Evolutionary conservation across 2,113 vertebrate genomes (phyloP).

Genomic region (Nothoprocta perdicaria): DNA sequence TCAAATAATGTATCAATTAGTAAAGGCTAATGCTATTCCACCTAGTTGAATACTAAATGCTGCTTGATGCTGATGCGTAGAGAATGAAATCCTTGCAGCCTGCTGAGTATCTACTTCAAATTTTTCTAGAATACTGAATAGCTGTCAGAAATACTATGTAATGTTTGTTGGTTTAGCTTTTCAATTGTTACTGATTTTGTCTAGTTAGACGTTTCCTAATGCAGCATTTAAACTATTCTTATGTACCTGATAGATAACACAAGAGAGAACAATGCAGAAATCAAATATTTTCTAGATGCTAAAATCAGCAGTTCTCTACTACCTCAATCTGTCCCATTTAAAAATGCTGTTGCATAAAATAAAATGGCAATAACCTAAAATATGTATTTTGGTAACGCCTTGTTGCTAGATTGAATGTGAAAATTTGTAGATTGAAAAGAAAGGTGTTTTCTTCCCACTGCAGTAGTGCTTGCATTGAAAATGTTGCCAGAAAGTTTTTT

Average conservation of each 20-base stretch:
- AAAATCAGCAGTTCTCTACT: neutral
- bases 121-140: neutral
- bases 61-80: neutral
- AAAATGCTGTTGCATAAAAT: neutral
- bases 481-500: neutral
- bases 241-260: neutral
- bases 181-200: neutral
- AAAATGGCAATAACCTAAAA: neutral
- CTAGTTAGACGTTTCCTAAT: neutral
- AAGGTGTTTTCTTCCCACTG: neutral
- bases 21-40: neutral
- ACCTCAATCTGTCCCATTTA: neutral
- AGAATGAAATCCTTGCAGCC: neutral
- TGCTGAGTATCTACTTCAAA: neutral
- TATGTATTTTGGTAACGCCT: neutral
- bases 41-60: neutral
- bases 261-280: neutral
- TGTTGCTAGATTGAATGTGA: neutral
- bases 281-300: neutral
- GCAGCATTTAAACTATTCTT: neutral
- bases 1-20: neutral
- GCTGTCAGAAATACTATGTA: neutral
- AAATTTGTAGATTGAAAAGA: neutral
- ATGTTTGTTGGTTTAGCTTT: neutral
- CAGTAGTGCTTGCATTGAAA: neutral